phyloP scores from a whole-genome alignment of 1,140 invertebrate genomes.

The Papilio helenus region DNA sequence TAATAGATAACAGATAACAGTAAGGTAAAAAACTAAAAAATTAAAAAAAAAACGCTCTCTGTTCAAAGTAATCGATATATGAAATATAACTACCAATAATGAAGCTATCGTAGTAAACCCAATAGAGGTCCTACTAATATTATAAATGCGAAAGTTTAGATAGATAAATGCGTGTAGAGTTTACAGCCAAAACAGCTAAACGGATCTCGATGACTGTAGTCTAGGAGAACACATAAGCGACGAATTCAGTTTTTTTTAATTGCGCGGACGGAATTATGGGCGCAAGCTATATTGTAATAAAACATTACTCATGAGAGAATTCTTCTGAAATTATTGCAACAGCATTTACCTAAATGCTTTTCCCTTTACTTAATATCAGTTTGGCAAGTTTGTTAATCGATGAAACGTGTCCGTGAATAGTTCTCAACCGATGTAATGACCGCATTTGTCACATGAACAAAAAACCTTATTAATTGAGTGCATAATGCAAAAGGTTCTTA shows the following conservation, averaged over 20 bases:
- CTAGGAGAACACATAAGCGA: too few species aligned
- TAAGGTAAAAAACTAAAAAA: too few species aligned
- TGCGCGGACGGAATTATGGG: too few species aligned
- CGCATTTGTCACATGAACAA: not conserved
- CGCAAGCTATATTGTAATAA: too few species aligned
- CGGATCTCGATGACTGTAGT: too few species aligned
- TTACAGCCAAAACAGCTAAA: too few species aligned
- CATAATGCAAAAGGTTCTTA: slow-evolving; percentile 14
- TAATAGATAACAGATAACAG: not conserved
- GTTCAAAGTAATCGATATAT: not conserved
- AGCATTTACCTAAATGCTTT: not conserved
- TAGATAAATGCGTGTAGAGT: too few species aligned
- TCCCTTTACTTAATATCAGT: not conserved
- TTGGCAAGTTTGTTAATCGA: slow-evolving; percentile 11
- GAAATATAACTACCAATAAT: too few species aligned
- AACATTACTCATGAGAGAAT: not conserved
- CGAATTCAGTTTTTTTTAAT: too few species aligned
- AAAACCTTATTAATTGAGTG: not conserved
- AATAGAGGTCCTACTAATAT: too few species aligned
- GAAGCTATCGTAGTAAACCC: too few species aligned
- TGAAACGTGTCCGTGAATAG: slow-evolving; percentile 10
- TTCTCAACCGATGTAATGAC: not conserved
- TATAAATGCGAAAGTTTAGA: too few species aligned
- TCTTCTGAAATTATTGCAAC: not conserved
- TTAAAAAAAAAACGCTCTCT: not conserved